These are phyloP conservation scores for Notamacropus eugenii DNA, from an alignment of 2,797 vertebrate genomes.

Conservation along the genomic window DNA sequence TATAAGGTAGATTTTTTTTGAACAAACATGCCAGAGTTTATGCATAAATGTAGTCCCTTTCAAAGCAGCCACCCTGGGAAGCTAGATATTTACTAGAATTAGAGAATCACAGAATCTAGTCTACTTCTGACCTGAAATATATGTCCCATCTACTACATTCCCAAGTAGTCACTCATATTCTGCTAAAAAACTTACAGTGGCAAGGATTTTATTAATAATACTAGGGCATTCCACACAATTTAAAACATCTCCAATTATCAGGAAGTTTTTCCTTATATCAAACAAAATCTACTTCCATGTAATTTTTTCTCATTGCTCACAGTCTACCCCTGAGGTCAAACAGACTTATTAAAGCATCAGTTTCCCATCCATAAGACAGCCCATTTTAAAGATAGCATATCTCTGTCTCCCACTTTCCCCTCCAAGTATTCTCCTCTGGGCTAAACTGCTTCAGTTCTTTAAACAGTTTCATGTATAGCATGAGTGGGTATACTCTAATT, in stretches of 20 bases:
- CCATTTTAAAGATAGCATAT: not conserved
- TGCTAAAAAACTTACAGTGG: not conserved
- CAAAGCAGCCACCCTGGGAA: not conserved
- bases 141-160: not conserved
- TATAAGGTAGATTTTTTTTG: not conserved
- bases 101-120: not conserved
- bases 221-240: not conserved
- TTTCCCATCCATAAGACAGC: not conserved
- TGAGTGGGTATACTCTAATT: not conserved
- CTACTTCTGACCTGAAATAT: not conserved
- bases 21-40: not conserved
- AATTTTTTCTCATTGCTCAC: not conserved
- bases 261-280: not conserved
- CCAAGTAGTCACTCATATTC: not conserved
- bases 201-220: not conserved
- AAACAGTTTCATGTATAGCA: not conserved
- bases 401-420: not conserved
- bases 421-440: not conserved
- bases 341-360: not conserved
- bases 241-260: not conserved
- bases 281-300: not conserved
- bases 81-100: not conserved
- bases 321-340: not conserved
- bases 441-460: not conserved
- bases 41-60: not conserved